phyloP scores from a whole-genome alignment of 1,140 invertebrate species.

The Scaptodrosophila lebanonensis region DNA sequence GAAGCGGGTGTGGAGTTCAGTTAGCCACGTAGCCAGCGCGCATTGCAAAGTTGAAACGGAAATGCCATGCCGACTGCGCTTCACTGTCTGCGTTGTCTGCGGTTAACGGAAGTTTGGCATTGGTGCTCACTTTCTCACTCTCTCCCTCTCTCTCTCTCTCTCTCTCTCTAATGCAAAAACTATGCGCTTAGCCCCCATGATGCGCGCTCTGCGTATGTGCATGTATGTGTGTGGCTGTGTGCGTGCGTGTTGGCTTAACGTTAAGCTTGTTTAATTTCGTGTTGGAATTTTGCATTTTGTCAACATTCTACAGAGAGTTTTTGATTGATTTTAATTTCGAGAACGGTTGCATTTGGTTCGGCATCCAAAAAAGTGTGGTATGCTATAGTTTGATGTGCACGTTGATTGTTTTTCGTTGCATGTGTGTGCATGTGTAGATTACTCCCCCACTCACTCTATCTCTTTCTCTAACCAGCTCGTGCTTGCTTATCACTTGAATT shows the following conservation, averaged over 20 bases:
- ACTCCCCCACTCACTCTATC: no score
- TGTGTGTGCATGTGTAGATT: no score
- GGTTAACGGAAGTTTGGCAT: conserved; percentile 56
- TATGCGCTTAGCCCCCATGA: conserved; percentile 8
- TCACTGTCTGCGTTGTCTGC: conserved; percentile 44
- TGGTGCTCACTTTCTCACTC: no score
- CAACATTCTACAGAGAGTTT: conserved; percentile 53
- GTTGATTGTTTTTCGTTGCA: no score
- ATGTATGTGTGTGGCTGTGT: conserved; percentile 25
- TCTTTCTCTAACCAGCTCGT: no score
- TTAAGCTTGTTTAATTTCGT: conserved; percentile 44
- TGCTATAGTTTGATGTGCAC: no score
- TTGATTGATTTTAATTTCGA: conserved; percentile 24
- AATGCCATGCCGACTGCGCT: conserved; percentile 41
- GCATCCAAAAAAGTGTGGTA: no score
- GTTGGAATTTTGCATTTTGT: conserved; percentile 68
- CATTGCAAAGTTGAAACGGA: conserved; percentile 55
- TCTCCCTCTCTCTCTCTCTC: no score
- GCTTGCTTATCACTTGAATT: no score
- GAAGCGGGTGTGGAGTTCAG: no score
- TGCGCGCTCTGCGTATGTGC: conserved; percentile 1
- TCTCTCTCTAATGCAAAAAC: no score
- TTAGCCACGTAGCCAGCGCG: background rate
- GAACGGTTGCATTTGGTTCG: conserved; percentile 7
- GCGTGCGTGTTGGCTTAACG: conserved; percentile 49